Evolutionary conservation across 2,888 invertebrate genomes (phyloP).

Genomic region (Drosophila melanosoma): DNA sequence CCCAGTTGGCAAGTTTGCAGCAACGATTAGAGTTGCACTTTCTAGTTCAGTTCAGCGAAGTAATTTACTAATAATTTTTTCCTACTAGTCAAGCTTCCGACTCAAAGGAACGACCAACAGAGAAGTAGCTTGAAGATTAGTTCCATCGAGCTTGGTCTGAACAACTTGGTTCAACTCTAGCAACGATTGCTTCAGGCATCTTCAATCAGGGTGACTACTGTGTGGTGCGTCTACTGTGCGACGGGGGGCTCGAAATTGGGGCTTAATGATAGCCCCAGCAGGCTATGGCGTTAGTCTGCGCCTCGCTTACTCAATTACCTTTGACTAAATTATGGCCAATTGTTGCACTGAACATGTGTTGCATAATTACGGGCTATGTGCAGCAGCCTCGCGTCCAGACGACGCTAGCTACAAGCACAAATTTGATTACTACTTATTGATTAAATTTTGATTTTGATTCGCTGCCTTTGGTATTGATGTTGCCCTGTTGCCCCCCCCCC

Average conservation of each 20-base stretch:
- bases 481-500: constrained; percentile 7
- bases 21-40: constrained; percentile 2
- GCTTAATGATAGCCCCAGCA: constrained; percentile 64
- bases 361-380: constrained; percentile 74
- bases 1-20: constrained; percentile 46
- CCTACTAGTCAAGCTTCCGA: not conserved
- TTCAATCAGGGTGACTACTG: constrained; percentile 44
- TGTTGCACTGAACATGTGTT: constrained; percentile 78
- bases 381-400: constrained; percentile 44
- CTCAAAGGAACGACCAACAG: not conserved
- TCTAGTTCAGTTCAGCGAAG: constrained; percentile 1
- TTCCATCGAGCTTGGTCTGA: not conserved
- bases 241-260: constrained; percentile 45
- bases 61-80: not conserved
- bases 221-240: constrained; percentile 32
- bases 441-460: constrained; percentile 58
- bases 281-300: constrained; percentile 62
- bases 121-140: not conserved
- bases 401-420: constrained; percentile 66
- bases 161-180: constrained; percentile 1
- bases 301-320: constrained; percentile 75
- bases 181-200: constrained; percentile 29
- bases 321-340: constrained; percentile 80
- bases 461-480: constrained; percentile 18
- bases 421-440: constrained; percentile 77